phyloP scores from a whole-genome alignment of 2,888 invertebrate genomes.

The Epinotia bilunana region DNA sequence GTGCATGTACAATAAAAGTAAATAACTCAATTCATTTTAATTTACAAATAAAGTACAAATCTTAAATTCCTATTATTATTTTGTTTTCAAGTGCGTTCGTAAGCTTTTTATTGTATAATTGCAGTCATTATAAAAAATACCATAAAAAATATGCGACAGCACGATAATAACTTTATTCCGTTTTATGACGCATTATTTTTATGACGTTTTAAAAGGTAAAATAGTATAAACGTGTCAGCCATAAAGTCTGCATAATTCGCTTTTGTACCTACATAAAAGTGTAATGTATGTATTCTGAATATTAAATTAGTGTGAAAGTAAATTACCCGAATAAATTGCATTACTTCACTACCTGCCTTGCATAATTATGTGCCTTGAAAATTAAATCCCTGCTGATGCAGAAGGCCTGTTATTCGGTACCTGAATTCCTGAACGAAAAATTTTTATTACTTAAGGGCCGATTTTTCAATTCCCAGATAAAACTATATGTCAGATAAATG shows the following conservation, averaged over 20 bases:
- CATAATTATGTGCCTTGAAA: no score
- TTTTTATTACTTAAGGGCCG: no score
- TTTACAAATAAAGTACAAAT: background rate
- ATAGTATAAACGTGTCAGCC: background rate
- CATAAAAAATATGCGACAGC: background rate
- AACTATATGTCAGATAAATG: no score
- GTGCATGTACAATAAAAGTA: background rate
- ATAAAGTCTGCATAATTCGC: background rate
- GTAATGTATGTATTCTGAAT: no score
- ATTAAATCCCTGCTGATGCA: no score
- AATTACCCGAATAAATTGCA: no score
- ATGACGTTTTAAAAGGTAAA: background rate
- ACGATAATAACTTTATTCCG: background rate
- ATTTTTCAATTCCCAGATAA: no score
- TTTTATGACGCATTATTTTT: background rate
- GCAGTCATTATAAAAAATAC: background rate
- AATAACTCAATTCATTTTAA: background rate
- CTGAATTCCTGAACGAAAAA: no score
- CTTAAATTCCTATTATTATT: background rate
- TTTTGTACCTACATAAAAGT: no score
- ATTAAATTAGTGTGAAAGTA: no score
- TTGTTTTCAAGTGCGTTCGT: background rate
- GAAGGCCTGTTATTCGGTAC: no score
- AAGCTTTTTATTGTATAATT: background rate
- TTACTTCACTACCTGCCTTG: no score